Evolutionary conservation across 2,888 invertebrate genomes (phyloP), one percentile per base, ranked within the genome.

Genomic region (Aplocera efformata): DNA sequence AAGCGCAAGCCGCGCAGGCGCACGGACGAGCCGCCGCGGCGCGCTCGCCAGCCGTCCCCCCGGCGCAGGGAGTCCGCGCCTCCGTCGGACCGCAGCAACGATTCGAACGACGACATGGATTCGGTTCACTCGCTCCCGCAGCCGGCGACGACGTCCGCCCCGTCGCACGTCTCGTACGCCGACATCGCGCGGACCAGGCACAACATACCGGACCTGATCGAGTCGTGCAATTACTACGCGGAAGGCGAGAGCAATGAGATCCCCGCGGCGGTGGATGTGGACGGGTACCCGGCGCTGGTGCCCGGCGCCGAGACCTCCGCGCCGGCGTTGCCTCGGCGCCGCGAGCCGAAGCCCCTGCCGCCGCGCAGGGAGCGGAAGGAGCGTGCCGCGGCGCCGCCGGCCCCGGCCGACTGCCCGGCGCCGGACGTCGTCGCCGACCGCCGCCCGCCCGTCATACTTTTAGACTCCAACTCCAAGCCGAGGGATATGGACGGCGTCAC

Each of bases 51-150:
- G 53, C 67, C 64, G 42, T 54, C 54, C 83, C 91, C 54, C 89
- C 92, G 58, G 93, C 79, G 93, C 92, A 63, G 61, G 52, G 67
- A 63, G 51, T 72, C 72, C n/a, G 93, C 94, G 10, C 95, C 96
- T 37, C 94, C 94, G 48, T 93, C 93, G 61, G 96, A 96, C 66
- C 94, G 95, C 79, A 94, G 94, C 50, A 89, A 89, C 70, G 95
- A 94, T 73, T 95, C 95, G 58, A 94, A 94, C 68, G 91, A 91
- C 71, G 94, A 94, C 78, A 90, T 93, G 64, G 96, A 96, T 70
- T 95, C 95, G 8, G 94, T 95, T 55, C 95, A 95, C 82, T 96
- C 96, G 56, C 88, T 95, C 65, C 95, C 95, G 30, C 51, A 56
- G 36, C 76, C 58, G 51, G 63, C 53, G 59, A 76, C 60, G 79